Evolutionary conservation across 2,113 vertebrate species (phyloP).

Genomic region (Macroglossus sobrinus): DNA sequence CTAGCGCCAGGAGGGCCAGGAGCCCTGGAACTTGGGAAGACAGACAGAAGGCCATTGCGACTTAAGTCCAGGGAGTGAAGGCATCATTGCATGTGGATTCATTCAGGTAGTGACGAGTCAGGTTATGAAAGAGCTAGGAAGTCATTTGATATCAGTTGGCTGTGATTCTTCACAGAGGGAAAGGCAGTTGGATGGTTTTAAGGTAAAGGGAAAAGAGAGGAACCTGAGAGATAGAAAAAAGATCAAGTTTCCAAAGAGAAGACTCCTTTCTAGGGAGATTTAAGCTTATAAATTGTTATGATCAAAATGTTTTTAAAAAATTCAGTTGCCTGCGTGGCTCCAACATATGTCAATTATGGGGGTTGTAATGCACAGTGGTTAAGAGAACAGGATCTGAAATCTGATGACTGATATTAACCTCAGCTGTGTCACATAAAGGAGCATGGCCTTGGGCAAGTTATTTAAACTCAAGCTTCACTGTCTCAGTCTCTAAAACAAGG

Average conservation of each 20-base stretch:
- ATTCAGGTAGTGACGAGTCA: background rate
- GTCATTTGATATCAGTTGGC: background rate
- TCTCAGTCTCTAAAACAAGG: background rate
- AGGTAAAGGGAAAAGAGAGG: background rate
- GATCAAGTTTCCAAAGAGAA: background rate
- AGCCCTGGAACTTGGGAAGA: background rate
- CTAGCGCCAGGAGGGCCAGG: fast-evolving
- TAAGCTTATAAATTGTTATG: background rate
- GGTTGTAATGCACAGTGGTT: background rate
- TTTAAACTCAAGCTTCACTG: background rate
- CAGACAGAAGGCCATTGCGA: background rate
- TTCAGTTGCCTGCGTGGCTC: background rate
- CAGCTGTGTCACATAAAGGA: background rate
- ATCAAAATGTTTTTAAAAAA: background rate
- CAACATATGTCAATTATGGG: background rate
- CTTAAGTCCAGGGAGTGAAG: too few species aligned
- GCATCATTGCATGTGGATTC: background rate
- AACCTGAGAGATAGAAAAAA: background rate
- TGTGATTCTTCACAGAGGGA: background rate
- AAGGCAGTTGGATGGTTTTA: background rate
- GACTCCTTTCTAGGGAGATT: background rate
- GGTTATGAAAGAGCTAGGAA: background rate
- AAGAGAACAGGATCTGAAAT: background rate
- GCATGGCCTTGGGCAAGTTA: fast-evolving
- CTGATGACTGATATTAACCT: fast-evolving